These are phyloP conservation scores for Conus ventricosus DNA, from an alignment of 1,140 invertebrate genomes.

Conservation along the genomic window DNA sequence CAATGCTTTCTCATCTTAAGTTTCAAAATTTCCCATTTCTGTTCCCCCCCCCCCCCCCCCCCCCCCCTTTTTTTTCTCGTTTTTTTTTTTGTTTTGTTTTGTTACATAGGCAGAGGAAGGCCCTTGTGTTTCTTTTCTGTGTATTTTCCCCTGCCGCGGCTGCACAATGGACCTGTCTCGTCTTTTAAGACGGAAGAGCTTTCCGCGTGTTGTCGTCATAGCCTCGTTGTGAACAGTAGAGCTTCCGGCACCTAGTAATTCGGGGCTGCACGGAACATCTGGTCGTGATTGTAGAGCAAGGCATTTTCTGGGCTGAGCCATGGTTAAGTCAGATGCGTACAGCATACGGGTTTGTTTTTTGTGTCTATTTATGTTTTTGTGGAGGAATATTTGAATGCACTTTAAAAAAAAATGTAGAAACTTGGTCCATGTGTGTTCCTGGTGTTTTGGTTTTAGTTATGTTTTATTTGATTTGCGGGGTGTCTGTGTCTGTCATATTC, in stretches of 20 bases:
- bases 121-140: no score
- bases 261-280: background rate
- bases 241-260: background rate
- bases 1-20: no score
- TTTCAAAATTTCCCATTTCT: no score
- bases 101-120: no score
- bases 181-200: no score
- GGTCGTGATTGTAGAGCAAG: background rate
- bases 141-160: no score
- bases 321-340: background rate
- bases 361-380: background rate
- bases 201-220: no score
- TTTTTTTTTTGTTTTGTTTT: no score
- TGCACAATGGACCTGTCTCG: no score
- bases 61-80: no score
- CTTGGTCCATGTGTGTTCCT: background rate
- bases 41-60: no score
- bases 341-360: constrained; percentile 4
- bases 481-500: background rate
- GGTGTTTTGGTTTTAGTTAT: background rate
- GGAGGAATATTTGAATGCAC: background rate
- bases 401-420: background rate
- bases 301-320: background rate
- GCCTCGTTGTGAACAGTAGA: no score
- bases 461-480: background rate